Evolutionary conservation across 2,113 vertebrate genomes (phyloP).

Genomic region (Vireo altiloquus): DNA sequence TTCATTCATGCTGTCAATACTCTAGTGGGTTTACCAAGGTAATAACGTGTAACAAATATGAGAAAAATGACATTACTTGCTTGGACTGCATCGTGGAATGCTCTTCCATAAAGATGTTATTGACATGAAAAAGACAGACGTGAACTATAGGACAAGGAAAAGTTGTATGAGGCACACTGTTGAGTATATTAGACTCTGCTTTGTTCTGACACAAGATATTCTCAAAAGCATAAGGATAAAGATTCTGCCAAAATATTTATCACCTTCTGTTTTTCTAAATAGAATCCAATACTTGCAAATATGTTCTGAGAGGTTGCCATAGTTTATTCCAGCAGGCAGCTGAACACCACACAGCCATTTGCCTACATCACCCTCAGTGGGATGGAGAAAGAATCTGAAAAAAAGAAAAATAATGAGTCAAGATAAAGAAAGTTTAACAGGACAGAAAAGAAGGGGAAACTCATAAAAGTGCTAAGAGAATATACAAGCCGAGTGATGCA

Average conservation of each 20-base stretch:
- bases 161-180: background rate
- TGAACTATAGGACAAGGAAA: background rate
- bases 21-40: background rate
- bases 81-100: background rate
- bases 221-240: background rate
- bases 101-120: background rate
- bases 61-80: background rate
- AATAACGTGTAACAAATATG: background rate
- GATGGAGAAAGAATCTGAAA: background rate
- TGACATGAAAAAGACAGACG: background rate
- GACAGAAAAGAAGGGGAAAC: background rate
- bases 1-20: background rate
- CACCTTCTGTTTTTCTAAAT: background rate
- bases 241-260: background rate
- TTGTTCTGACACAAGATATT: background rate
- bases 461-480: background rate
- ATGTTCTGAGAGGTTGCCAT: accelerated
- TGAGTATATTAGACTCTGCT: background rate
- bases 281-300: background rate
- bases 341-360: background rate
- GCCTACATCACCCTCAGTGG: accelerated
- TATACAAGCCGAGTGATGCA: background rate
- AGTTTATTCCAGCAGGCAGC: background rate
- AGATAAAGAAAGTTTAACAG: background rate
- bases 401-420: background rate